Percentiles rank a stretch among this genome's conserved stretches.
These are phyloP conservation scores for Potorous gilbertii DNA, from an alignment of 2,797 vertebrate genomes.

Conservation along the genomic window DNA sequence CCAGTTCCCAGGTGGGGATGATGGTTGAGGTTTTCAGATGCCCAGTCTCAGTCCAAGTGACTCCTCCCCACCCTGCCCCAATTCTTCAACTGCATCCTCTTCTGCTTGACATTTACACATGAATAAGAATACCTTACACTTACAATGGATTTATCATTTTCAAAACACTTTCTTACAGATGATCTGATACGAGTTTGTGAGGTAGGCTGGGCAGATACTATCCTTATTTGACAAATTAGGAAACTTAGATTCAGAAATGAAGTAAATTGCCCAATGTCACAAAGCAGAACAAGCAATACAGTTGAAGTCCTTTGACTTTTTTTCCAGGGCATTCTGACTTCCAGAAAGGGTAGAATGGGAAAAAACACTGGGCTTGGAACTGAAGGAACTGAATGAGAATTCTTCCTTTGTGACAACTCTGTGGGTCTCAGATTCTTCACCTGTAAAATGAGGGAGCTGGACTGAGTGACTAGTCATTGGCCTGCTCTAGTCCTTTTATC, in stretches of 20 bases:
- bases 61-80: not conserved
- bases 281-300: not conserved
- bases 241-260: slow-evolving; percentile 6
- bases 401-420: not conserved
- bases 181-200: slow-evolving; percentile 4
- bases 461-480: not conserved
- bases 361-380: not conserved
- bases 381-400: not conserved
- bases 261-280: not conserved
- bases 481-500: not conserved
- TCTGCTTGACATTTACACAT: not conserved
- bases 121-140: not conserved
- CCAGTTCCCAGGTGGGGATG: not conserved
- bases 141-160: not conserved
- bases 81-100: not conserved
- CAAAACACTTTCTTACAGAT: not conserved
- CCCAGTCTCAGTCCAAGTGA: not conserved
- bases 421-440: not conserved
- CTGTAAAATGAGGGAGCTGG: not conserved
- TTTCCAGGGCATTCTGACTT: not conserved
- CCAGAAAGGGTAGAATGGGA: not conserved
- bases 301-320: not conserved
- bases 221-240: slow-evolving; percentile 21
- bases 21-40: no score
- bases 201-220: not conserved